Evolutionary conservation across 2,888 invertebrate species (phyloP).

Genomic region (Drosophila yooni): DNA sequence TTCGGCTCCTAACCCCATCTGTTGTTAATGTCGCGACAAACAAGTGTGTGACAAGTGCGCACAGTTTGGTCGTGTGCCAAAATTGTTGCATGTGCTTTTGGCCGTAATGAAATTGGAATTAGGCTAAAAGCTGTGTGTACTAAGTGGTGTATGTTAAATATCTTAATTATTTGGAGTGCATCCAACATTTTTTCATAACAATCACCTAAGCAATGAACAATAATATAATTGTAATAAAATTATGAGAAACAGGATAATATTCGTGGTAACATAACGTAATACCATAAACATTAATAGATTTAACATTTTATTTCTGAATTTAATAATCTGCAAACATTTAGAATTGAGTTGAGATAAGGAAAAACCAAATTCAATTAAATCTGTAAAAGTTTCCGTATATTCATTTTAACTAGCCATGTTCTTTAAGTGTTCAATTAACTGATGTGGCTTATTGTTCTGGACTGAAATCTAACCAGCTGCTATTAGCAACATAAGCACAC

Average conservation of each 20-base stretch:
- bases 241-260: neutral
- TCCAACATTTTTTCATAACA: neutral
- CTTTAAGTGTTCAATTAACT: neutral
- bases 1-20: neutral
- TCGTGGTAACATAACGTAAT: neutral
- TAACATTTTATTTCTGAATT: neutral
- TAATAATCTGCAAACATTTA: neutral
- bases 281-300: neutral
- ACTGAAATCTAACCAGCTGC: conserved; percentile 38
- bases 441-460: neutral
- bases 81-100: conserved; percentile 39
- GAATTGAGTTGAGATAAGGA: neutral
- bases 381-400: neutral
- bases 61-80: conserved; percentile 47
- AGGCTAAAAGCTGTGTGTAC: conserved; percentile 32
- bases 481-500: conserved; percentile 50
- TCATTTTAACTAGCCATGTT: too few relatives aligned
- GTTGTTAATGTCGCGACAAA: conserved; percentile 54
- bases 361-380: neutral
- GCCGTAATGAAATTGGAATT: conserved; percentile 43
- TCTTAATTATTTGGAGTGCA: neutral
- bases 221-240: neutral
- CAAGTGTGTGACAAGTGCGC: conserved; percentile 70
- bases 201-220: neutral
- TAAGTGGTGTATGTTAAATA: conserved; percentile 4